Evolutionary conservation across 2,888 invertebrate genomes (phyloP), one percentile per base, ranked within the genome.

Genomic region (Steinernema carpocapsae): DNA sequence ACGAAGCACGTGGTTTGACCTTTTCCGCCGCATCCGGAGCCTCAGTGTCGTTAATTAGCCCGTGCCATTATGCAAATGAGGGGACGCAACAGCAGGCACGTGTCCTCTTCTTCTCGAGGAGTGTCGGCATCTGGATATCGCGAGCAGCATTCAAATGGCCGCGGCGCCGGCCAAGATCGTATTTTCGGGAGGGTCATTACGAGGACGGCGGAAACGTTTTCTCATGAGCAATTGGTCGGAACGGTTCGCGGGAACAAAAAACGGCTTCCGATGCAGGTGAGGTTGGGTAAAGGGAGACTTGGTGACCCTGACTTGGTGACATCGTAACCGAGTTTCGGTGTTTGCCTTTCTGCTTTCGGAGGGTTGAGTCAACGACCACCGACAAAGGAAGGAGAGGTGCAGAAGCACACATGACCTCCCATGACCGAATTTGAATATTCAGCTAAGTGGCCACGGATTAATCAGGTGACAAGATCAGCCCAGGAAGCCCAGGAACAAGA

Each of bases 341-440:
- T 64, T 64, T 64, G 64, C 19, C 64, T 64, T 64, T 64, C 64
- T 64, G 64, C 64, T 64, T 64, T 64, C 64, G 64, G 64, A 64
- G 64, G 32, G 29, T 17, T 29, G 64, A 64, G 64, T 64, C 64
- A 64, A 64, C 64, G 64, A 64, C 32, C 64, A 56, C 64, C 64
- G 64, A 64, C 64, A 64, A 64, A 64, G 52, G 64, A 22, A 32
- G 64, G 22, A 3, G 48, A 37, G 10, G 4, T 14, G 17, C 19
- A 56, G 56, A 26, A 56, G 56, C 14, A 26, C 56, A 56, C 56
- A 56, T 17, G 64, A 32, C 64, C 64, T 64, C 64, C 19, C 19
- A n/a, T 32, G 64, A 64, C 64, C 64, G 64, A 64, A 24, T 56
- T 26, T 24, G 56, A 56, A 56, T 4, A 22, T 24, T 26, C 56